Conservation (phyloP, 1,140 invertebrate genomes). For the Anoplophora glabripennis region DNA sequence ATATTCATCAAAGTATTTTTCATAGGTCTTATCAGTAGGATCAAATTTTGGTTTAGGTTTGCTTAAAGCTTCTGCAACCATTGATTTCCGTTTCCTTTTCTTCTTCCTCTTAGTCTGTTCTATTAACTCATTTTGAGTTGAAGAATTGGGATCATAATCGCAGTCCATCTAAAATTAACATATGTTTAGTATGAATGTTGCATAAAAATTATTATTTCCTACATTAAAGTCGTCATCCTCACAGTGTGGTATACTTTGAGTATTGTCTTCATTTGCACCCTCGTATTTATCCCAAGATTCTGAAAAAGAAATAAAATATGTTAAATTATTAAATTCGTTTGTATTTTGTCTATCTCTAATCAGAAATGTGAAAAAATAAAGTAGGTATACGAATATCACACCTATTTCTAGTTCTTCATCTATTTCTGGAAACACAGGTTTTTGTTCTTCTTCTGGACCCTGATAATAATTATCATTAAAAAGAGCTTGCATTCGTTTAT, state of each 20-base stretch:
- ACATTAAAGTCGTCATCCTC: constrained; percentile 82
- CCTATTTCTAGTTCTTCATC: constrained; percentile 71
- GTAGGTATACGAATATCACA: constrained; percentile 39
- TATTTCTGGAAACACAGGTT: constrained; percentile 78
- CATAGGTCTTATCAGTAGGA: constrained; percentile 74
- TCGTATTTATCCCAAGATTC: constrained; percentile 74
- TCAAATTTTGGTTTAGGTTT: constrained; percentile 77
- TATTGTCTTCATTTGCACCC: constrained; percentile 48
- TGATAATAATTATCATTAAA: constrained; percentile 88
- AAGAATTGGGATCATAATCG: constrained; percentile 67
- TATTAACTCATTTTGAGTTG: constrained; percentile 57
- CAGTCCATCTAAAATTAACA: constrained; percentile 74
- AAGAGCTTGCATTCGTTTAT: constrained; percentile 80
- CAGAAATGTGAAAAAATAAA: neutral
- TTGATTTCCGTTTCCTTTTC: constrained; percentile 61
- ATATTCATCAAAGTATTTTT: constrained; percentile 91
- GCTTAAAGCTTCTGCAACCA: constrained; percentile 68
- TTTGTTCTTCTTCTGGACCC: constrained; percentile 65
- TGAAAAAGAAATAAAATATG: constrained; percentile 42
- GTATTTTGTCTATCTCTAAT: neutral
- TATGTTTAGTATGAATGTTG: constrained; percentile 4
- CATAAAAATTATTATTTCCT: constrained; percentile 39
- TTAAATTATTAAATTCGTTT: neutral
- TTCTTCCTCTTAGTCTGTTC: constrained; percentile 57
- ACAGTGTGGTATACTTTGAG: constrained; percentile 57